Evolutionary conservation across 1,140 invertebrate genomes (phyloP).

Genomic region (Chlorops oryzae): DNA sequence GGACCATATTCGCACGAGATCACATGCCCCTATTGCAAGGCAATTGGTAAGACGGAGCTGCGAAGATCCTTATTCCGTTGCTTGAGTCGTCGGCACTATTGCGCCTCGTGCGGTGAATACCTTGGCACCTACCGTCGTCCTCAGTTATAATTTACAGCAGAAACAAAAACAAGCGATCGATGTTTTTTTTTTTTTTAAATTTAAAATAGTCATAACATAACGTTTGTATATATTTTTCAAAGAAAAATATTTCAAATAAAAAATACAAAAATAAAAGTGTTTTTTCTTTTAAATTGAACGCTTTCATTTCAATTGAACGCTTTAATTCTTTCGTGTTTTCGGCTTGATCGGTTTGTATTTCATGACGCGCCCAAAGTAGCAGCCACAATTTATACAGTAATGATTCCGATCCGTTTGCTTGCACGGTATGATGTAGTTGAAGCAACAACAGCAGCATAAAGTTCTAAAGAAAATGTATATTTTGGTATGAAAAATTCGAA

Average conservation of each 20-base stretch:
- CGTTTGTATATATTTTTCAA: too few species aligned
- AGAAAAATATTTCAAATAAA: too few species aligned
- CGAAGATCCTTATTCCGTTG: constrained; percentile 27
- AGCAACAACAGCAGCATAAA: constrained; percentile 39
- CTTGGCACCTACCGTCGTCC: constrained; percentile 38
- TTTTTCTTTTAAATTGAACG: too few species aligned
- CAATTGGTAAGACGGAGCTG: constrained; percentile 28
- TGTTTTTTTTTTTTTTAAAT: too few species aligned
- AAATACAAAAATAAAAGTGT: too few species aligned
- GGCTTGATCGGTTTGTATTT: constrained; percentile 28
- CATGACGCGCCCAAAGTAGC: constrained; percentile 40
- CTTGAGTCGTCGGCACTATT: constrained; percentile 33
- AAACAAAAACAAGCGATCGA: too few species aligned
- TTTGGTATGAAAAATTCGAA: not conserved
- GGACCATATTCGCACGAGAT: constrained; percentile 41
- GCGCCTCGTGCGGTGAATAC: constrained; percentile 41
- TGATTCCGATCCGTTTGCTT: constrained; percentile 42
- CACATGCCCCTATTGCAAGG: constrained; percentile 37
- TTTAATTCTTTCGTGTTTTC: too few species aligned
- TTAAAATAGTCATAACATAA: too few species aligned
- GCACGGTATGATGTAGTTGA: constrained; percentile 34
- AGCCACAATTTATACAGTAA: constrained; percentile 42
- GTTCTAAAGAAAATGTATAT: constrained; percentile 17
- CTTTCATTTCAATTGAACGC: too few species aligned
- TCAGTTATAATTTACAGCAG: constrained; percentile 35